Evolutionary conservation across 2,797 vertebrate species (phyloP), one percentile per base, ranked within the genome.

Genomic region (Zalophus californianus): DNA sequence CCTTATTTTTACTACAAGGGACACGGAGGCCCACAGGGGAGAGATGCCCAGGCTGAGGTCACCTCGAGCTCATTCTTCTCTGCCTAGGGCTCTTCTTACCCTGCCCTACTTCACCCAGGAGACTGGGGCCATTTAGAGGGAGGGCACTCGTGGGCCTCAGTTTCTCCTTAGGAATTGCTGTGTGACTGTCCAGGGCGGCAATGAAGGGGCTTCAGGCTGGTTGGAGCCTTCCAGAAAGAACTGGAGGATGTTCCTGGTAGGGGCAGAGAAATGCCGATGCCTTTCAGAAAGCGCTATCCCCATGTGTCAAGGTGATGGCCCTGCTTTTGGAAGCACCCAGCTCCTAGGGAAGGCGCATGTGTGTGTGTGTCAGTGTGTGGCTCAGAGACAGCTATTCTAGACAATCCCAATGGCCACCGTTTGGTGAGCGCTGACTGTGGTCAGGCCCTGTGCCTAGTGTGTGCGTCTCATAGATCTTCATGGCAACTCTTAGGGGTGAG

Each of bases 281-380:
- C 84, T 72, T 83, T 62, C 16, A 80, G 78, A 75, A 80, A 89
- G 20, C 27, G 73, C 58, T 66, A 60, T 23, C 66, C 38, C 35
- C 5, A 56, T 25, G 70, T 82, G 86, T 50, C 54, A 25, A 62
- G 88, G 66, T 25, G 35, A 83, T 21, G n/a, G 66, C 15, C 50
- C 44, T 58, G 62, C 50, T n/a, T 35, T 66, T 14, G 64, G 25
- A 27, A 95, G 58, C 35, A 12, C 7, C 35, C 82, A 35, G 85
- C 25, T 11, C 8, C 14, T 56, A 16, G 79, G 58, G 84, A 52
- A 13, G 38, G 0, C 41, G 27, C 0, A 56, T 13, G 13, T 48
- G 38, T 15, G 0, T 1, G 1, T 21, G 21, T 56, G 11, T 38
- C n/a, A 9, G 41, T 2, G 2, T 10, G 3, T 27, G 64, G 14